Evolutionary conservation across 1,140 invertebrate species (phyloP).

Genomic region (Pseudobourletiella spinata): DNA sequence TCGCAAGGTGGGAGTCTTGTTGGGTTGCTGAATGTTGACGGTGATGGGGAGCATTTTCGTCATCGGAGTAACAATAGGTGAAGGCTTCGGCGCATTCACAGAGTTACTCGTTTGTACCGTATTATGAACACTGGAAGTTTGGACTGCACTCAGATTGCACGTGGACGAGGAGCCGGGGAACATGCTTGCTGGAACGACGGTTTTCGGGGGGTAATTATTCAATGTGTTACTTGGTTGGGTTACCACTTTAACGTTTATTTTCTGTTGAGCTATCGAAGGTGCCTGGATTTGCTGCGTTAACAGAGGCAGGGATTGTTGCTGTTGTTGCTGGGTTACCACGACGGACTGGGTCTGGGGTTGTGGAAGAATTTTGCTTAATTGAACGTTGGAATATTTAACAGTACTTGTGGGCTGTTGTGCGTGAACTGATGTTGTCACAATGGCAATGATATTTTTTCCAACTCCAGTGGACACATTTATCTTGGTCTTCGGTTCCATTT

Average conservation of each 20-base stretch:
- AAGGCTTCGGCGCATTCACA: not conserved
- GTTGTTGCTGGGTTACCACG: not conserved
- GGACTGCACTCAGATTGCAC: too few species aligned
- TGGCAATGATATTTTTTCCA: too few species aligned
- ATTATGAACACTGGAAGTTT: not conserved
- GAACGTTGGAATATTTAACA: not conserved
- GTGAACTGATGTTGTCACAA: not conserved
- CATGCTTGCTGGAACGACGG: too few species aligned
- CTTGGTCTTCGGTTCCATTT: not conserved
- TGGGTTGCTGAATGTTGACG: not conserved
- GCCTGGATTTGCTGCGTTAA: not conserved
- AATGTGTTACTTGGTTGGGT: not conserved
- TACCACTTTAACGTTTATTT: not conserved
- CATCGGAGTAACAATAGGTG: not conserved
- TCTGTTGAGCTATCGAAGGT: not conserved
- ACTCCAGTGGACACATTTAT: not conserved
- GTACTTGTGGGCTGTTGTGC: not conserved
- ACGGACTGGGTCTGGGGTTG: not conserved
- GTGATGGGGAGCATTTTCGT: not conserved
- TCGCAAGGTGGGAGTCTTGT: not conserved
- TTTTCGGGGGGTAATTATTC: too few species aligned
- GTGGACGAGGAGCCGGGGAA: not conserved
- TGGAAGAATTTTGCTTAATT: conserved; percentile 1
- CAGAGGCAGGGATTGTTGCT: not conserved
- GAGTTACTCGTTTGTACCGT: not conserved